Evolutionary conservation across 64 coral and sea anemone genomes (phyloP), one percentile per base, ranked within the genome.

Genomic region (Anthopleura sola): DNA sequence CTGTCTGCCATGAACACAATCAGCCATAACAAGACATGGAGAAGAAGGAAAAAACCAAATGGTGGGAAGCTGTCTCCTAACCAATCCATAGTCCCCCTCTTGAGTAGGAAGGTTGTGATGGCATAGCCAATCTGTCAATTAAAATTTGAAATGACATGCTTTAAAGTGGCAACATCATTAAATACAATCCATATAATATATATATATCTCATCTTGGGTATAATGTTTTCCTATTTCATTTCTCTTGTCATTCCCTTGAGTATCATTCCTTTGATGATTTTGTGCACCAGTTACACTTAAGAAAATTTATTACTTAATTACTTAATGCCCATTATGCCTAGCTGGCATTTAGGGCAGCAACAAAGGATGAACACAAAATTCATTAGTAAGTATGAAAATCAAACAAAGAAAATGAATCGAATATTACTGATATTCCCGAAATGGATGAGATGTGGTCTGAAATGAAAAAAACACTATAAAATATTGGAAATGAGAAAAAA

Each of bases 21-120:
- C 12, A 91, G 60, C 95, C 95, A 98, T 7, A 98, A 68, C 3
- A 37, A 50, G 16, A 98, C 95, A 90, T 98, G 95, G 11, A 98
- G 57, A 24, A 98, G 17, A 51, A 89, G 68, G 15, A 98, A 82
- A n/a, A 98, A 94, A 39, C 62, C 68, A 78, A 98, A 98, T 11
- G 90, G 95, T 55, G 95, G 95, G 80, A 93, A 91, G n/a, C 26
- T 78, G 36, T 88, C 88, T 20, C 88, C 91, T 40, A 97, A 79
- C 76, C 76, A 79, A 49, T 49, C 13, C 32, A 83, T 81, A 21
- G 21, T 49, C 9, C 32, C 50, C 36, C 8, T 49, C 32, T 83
- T 36, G 26, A 91, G 82, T 26, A 98, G 54, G 80, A 98, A 98
- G 37, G 88, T 34, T 3, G 92, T 56, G 33, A 93, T 78, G 82